Conservation (phyloP, 2,888 invertebrate genomes). For the Alsophila aescularia region DNA sequence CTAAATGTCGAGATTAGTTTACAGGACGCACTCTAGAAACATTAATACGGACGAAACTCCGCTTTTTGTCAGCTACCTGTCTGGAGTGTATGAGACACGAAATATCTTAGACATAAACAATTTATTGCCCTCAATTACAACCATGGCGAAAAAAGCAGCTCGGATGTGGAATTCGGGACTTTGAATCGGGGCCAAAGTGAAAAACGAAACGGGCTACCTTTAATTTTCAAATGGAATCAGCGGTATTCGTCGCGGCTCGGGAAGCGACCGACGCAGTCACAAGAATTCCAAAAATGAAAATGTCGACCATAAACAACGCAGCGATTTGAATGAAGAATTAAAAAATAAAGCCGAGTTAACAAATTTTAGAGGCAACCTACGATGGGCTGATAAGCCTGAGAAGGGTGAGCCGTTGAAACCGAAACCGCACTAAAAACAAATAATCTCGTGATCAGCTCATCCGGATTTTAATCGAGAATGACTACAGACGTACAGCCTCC, state of each 20-base stretch:
- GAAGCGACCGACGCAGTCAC: slow-evolving; percentile 46
- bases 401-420: slow-evolving; percentile 75
- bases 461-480: slow-evolving; percentile 58
- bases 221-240: slow-evolving; percentile 79
- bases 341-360: slow-evolving; percentile 74
- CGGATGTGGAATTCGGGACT: slow-evolving; percentile 70
- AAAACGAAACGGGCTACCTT: slow-evolving; percentile 69
- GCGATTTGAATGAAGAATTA: slow-evolving; percentile 82
- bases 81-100: slow-evolving; percentile 54
- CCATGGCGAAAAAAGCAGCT: slow-evolving; percentile 73
- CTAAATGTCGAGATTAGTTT: slow-evolving; percentile 60
- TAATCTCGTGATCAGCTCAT: slow-evolving; percentile 71
- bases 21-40: slow-evolving; percentile 61
- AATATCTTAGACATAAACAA: slow-evolving; percentile 72
- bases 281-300: slow-evolving; percentile 82
- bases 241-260: slow-evolving; percentile 64
- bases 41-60: slow-evolving; percentile 62
- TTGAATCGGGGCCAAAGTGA: slow-evolving; percentile 68
- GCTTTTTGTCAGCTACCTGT: slow-evolving; percentile 66
- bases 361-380: slow-evolving; percentile 71
- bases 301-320: slow-evolving; percentile 82
- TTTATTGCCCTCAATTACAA: slow-evolving; percentile 81
- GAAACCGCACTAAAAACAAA: slow-evolving; percentile 75
- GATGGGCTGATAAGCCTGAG: slow-evolving; percentile 77
- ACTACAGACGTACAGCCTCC: slow-evolving; percentile 46